Base-by-base conservation (phyloP, 2,797 vertebrate species). In the Sebastes minor region DNA sequence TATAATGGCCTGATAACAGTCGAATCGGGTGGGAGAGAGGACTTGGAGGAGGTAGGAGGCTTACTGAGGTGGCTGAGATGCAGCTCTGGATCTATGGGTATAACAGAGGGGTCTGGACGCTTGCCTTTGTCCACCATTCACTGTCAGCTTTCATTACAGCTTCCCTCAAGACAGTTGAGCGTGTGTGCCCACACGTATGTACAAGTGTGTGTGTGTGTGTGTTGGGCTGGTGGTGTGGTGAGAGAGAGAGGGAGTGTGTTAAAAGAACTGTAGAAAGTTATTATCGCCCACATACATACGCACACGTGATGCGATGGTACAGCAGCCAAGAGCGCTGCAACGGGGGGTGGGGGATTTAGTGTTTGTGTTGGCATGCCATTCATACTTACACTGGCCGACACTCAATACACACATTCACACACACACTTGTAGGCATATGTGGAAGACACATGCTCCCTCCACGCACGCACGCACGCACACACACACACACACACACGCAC, bases 131-230 rank as follows among this genome's bases (percentile, higher is more conserved):
- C 78, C 87, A 82, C 80, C 87, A 85, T 82, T 86, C 81, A 83
- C 74, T 89, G 87, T 93, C 87, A 82, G 87, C 85, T 89, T 90
- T 81, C 79, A 82, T 89, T 82, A 87, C 74, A 86, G 81, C 81
- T 88, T 80, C 64, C 76, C 71, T 69, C 49, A 30, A 78, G 67
- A 84, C 74, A 68, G 65, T 7, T 27, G 32, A 33, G 66, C 65
- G 60, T 73, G 65, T 74, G 80, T 65, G 70, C 57, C 57, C 64
- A 38, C 6, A 23, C 28, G 13, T 53, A 20, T 64, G 38, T 42
- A 28, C 27, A 49, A 63, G 30, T 63, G 73, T 62, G 66, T 53
- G 49, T 55, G 35, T 59, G 35, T 13, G 65, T 72, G 69, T 52
- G 59, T 59, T 59, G 69, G 60, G 32, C 62, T 70, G 61, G 53